These are phyloP conservation scores for Autographa pulchrina DNA, from an alignment of 2,888 invertebrate species.

Conservation along the genomic window DNA sequence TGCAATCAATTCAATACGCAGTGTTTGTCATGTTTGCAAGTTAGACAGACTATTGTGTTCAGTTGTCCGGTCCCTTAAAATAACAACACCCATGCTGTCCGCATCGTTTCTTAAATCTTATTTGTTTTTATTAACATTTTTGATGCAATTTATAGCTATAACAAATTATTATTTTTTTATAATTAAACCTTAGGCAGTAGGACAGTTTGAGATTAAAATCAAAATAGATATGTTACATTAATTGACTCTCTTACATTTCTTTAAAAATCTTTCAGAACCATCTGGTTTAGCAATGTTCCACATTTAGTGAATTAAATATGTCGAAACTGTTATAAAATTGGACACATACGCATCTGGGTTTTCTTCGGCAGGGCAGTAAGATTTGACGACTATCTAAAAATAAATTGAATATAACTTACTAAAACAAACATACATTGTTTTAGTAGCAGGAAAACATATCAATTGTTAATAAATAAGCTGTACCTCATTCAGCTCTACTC, in stretches of 20 bases:
- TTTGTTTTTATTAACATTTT: too few species aligned
- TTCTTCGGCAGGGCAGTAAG: conserved; percentile 34
- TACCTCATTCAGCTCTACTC: too few species aligned
- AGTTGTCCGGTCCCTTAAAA: background rate
- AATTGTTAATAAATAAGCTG: background rate
- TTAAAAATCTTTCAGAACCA: conserved; percentile 7
- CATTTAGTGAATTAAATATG: conserved; percentile 39
- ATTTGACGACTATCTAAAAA: background rate
- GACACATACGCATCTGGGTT: conserved; percentile 43
- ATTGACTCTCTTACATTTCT: conserved; percentile 7
- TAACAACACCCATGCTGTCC: background rate
- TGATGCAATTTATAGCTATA: too few species aligned
- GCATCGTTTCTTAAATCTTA: background rate
- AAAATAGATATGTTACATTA: too few species aligned
- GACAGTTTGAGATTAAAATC: background rate
- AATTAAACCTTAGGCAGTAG: too few species aligned
- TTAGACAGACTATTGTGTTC: background rate
- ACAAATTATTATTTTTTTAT: too few species aligned
- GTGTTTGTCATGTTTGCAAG: conserved; percentile 4
- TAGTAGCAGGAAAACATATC: background rate
- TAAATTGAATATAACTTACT: too few species aligned
- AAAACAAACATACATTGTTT: background rate
- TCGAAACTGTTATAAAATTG: conserved; percentile 54
- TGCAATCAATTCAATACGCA: background rate
- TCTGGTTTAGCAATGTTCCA: conserved; percentile 20